phyloP scores from a whole-genome alignment of 2,797 vertebrate genomes.

The Neosilurus mollespiculum region DNA sequence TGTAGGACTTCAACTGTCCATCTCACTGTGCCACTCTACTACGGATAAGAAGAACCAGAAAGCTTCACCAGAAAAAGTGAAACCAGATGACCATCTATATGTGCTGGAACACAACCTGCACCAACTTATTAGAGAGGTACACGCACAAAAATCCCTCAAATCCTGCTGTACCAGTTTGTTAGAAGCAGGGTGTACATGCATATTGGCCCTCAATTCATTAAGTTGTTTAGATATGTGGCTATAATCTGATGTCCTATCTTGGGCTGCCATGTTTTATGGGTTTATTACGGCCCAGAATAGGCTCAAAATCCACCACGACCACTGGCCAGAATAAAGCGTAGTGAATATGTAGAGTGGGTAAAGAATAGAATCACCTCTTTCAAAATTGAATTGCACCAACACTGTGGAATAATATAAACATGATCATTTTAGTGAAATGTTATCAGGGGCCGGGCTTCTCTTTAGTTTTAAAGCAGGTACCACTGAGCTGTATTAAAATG shows the following conservation, averaged over 20 bases:
- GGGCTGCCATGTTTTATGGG: not conserved
- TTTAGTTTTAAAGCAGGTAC: no score
- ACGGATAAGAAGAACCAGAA: conserved; percentile 90
- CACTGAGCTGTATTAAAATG: no score
- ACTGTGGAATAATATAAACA: no score
- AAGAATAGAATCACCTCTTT: no score
- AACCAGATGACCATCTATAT: conserved; percentile 91
- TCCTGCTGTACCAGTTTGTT: not conserved
- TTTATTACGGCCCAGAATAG: not conserved
- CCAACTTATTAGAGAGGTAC: conserved; percentile 96
- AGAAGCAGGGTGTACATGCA: not conserved
- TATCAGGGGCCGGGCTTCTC: no score
- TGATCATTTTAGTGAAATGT: no score
- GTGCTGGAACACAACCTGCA: conserved; percentile 96
- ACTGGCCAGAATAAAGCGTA: not conserved
- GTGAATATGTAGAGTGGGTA: no score
- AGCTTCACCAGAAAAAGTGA: conserved; percentile 81
- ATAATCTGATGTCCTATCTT: not conserved
- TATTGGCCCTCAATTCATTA: not conserved
- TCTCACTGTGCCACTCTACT: conserved; percentile 92
- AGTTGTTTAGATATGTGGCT: not conserved
- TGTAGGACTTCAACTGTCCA: conserved; percentile 89
- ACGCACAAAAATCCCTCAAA: not conserved
- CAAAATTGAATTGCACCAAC: no score
- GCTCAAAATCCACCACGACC: not conserved